Conservation (phyloP, 2,113 vertebrate species). For the Poecilia latipinna region DNA sequence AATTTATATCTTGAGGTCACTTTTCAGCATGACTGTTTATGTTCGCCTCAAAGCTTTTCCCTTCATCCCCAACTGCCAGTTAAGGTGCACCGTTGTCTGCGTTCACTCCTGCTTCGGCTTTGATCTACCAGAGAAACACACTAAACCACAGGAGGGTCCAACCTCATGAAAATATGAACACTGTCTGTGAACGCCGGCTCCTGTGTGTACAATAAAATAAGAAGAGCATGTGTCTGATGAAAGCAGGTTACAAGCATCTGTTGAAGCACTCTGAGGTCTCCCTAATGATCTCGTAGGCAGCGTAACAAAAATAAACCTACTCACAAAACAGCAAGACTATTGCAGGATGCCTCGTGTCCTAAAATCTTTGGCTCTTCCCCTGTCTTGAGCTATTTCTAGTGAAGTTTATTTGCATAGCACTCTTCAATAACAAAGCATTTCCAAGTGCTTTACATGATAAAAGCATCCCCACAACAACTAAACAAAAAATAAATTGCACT, state of each 20-base stretch:
- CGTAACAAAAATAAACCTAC: constrained; percentile 26
- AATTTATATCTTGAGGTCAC: constrained; percentile 30
- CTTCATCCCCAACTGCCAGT: constrained; percentile 17
- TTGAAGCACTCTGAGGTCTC: constrained; percentile 53
- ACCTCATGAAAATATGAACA: constrained; percentile 71
- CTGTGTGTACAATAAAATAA: constrained; percentile 62
- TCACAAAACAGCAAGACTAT: constrained; percentile 38
- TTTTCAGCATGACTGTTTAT: not conserved
- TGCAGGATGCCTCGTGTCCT: not conserved
- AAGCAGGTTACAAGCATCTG: constrained; percentile 70
- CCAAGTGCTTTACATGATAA: too few species aligned
- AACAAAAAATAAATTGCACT: too few species aligned
- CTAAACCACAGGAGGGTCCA: constrained; percentile 65
- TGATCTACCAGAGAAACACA: constrained; percentile 62
- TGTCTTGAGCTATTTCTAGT: not conserved
- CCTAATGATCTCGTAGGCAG: constrained; percentile 49
- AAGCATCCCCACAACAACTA: too few species aligned
- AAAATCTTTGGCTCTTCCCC: not conserved
- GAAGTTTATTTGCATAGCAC: too few species aligned
- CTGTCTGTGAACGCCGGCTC: constrained; percentile 61
- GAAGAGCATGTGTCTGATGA: constrained; percentile 43
- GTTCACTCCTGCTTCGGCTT: constrained; percentile 46
- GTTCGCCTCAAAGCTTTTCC: constrained; percentile 6
- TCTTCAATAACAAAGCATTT: too few species aligned
- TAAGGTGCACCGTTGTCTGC: constrained; percentile 37